Evolutionary conservation across 2,113 vertebrate species (phyloP), one percentile per base, ranked within the genome.

Genomic region (Herpailurus yagouaroundi): DNA sequence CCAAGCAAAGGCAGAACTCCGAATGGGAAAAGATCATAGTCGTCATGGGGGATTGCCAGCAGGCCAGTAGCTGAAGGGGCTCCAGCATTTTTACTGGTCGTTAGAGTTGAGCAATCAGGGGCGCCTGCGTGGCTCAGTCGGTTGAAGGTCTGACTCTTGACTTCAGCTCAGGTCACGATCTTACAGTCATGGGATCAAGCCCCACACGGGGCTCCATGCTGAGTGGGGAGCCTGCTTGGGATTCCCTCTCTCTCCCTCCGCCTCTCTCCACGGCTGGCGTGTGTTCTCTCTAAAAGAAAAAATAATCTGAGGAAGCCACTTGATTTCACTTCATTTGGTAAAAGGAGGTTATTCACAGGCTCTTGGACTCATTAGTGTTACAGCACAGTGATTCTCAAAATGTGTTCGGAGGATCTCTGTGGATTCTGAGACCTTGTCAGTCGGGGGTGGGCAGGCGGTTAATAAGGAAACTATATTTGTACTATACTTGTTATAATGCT

Each of bases 391-490:
- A n/a, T 57, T 31, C n/a, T 57, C 48, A 66, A 60, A 60, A 55
- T 0, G 8, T 48, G 8, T 18, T 36, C 66, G 15, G 21, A 86
- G 74, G 69, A 15, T 48, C 45, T 52, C 52, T 13, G 2, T 10
- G n/a, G n/a, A 31, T 36, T 31, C 80, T 1, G 1, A 81, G 16
- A 3, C 19, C 64, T 9, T 27, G 23, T n/a, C 45, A 5, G 57
- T 7, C 3, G 21, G 19, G 38, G 48, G 38, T 5, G 11, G 5
- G 31, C 6, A 25, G 48, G 38, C 5, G 11, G 5, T 25, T 1
- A n/a, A 25, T 1, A 18, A 38, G 14, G 8, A 29, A 23, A 6
- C n/a, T 29, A 1, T 18, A 15, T 1, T 31, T 38, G 23, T 19
- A 4, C 29, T n/a, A 1, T 18, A 16, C 2, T 27, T 38, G 29